phyloP scores from a whole-genome alignment of 1,140 invertebrate species.

The Hyphantria cunea region DNA sequence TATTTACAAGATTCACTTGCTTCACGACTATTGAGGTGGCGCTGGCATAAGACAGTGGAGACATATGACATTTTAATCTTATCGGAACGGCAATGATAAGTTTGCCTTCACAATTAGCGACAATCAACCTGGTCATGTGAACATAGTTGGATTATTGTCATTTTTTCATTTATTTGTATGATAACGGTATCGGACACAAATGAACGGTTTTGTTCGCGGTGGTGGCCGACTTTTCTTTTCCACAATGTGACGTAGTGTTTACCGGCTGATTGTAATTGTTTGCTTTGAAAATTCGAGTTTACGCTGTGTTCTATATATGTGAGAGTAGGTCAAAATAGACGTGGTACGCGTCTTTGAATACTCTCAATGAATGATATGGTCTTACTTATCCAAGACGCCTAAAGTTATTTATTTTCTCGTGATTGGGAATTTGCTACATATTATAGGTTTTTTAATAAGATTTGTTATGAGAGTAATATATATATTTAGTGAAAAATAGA shows the following conservation, averaged over 20 bases:
- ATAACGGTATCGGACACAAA: conserved; percentile 57
- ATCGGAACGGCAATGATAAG: conserved; percentile 66
- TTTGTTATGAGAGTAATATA: too few relatives aligned
- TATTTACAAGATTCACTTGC: conserved; percentile 44
- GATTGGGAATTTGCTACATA: too few relatives aligned
- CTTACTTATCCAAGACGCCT: too few relatives aligned
- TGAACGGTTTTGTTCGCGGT: conserved; percentile 22
- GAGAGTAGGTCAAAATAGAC: conserved; percentile 26
- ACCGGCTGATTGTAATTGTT: conserved; percentile 4
- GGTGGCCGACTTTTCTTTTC: neutral
- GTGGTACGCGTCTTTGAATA: neutral
- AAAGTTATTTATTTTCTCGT: too few relatives aligned
- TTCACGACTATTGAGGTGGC: conserved; percentile 46
- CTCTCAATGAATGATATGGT: too few relatives aligned
- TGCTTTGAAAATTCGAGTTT: conserved; percentile 14
- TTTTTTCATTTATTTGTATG: conserved; percentile 51
- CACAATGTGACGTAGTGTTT: conserved; percentile 6
- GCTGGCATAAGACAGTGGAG: conserved; percentile 42
- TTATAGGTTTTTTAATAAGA: too few relatives aligned
- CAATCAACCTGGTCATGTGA: conserved; percentile 49
- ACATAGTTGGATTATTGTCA: conserved; percentile 39
- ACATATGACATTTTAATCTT: conserved; percentile 77
- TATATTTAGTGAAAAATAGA: too few relatives aligned
- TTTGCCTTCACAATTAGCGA: conserved; percentile 69
- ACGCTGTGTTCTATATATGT: conserved; percentile 7